Conservation (phyloP, 1,140 invertebrate genomes). For the Linepithema humile region DNA sequence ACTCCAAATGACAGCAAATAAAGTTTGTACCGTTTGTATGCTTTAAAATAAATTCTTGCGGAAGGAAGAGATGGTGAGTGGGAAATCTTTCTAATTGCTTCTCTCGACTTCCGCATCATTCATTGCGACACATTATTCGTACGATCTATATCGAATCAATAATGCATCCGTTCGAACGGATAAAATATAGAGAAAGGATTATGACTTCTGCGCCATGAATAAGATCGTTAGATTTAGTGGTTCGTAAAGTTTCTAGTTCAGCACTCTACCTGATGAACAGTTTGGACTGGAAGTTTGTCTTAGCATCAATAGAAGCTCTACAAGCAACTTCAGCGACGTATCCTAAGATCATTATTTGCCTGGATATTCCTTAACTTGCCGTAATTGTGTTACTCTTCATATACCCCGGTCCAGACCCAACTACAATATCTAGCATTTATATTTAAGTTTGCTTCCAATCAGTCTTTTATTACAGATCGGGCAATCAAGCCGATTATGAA, state of each 20-base stretch:
- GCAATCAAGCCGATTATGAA: neutral
- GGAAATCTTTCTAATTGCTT: neutral
- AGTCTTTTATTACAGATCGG: neutral
- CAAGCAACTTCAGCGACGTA: conserved; percentile 20
- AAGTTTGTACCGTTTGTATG: conserved; percentile 85
- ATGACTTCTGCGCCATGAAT: conserved; percentile 15
- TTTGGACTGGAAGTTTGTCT: conserved; percentile 8
- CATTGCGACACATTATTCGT: neutral
- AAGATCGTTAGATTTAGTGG: conserved; percentile 37
- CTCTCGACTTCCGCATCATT: neutral
- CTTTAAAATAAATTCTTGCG: conserved; percentile 84
- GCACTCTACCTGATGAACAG: conserved; percentile 22
- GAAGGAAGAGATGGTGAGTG: conserved; percentile 71
- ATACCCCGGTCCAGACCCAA: neutral
- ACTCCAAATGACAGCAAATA: conserved; percentile 78
- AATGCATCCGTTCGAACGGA: neutral
- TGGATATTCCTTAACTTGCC: conserved; percentile 42
- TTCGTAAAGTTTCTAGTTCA: conserved; percentile 3
- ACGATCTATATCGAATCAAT: neutral
- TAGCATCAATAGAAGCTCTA: conserved; percentile 28
- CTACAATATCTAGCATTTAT: conserved; percentile 5
- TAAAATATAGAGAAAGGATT: conserved; percentile 6
- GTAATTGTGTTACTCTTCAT: conserved; percentile 29
- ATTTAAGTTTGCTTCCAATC: neutral
- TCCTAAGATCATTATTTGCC: conserved; percentile 41